Evolutionary conservation across 2,797 vertebrate genomes (phyloP).

Genomic region (Brachyrhaphis roseni): DNA sequence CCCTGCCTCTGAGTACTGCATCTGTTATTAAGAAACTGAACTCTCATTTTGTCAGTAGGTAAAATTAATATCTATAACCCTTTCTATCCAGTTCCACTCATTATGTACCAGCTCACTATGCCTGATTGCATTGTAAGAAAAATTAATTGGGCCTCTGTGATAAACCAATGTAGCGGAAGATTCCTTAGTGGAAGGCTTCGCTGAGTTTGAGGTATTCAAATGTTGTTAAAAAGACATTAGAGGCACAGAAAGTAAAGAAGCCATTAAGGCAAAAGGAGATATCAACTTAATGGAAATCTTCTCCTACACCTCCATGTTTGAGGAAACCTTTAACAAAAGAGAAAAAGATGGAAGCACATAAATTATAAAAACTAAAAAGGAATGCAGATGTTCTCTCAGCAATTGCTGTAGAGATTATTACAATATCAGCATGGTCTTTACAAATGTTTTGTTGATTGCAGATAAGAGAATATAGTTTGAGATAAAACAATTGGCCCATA

Average conservation of each 20-base stretch:
- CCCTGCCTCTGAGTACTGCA: slow-evolving; percentile 11
- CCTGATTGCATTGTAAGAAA: slow-evolving; percentile 55
- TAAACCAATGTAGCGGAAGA: slow-evolving; percentile 36
- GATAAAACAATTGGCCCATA: neutral
- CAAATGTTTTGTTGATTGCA: neutral
- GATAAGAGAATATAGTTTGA: neutral
- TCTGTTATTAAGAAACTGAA: slow-evolving; percentile 56
- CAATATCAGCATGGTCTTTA: neutral
- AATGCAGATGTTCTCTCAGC: neutral
- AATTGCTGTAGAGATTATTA: neutral
- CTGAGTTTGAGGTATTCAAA: slow-evolving; percentile 50
- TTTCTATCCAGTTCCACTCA: slow-evolving; percentile 28
- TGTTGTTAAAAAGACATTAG: slow-evolving; percentile 65
- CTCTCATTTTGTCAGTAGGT: slow-evolving; percentile 42
- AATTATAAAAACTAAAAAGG: neutral
- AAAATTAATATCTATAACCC: slow-evolving; percentile 54
- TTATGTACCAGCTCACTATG: slow-evolving; percentile 41
- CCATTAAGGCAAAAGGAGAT: slow-evolving; percentile 47
- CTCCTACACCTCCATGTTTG: slow-evolving; percentile 49
- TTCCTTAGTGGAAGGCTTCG: slow-evolving; percentile 23
- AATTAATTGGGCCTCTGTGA: slow-evolving; percentile 66
- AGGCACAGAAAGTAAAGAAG: slow-evolving; percentile 39
- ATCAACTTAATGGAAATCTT: slow-evolving; percentile 69
- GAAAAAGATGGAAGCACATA: slow-evolving; percentile 16
- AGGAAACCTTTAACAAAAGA: slow-evolving; percentile 50